Conservation (phyloP, 2,888 invertebrate species). For the Nomada ferruginata region DNA sequence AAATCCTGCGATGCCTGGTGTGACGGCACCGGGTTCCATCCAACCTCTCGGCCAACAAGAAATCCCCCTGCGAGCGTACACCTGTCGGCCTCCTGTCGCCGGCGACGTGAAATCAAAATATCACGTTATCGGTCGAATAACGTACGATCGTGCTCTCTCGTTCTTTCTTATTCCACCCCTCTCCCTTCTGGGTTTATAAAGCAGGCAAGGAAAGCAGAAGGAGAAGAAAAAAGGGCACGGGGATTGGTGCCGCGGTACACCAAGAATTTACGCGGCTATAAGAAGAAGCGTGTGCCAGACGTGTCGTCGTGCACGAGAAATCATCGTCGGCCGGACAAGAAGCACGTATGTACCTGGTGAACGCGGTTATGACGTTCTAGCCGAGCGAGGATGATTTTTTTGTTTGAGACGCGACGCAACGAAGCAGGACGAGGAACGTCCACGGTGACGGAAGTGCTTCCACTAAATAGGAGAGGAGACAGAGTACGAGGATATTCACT, state of each 20-base stretch:
- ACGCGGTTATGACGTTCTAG: slow-evolving; percentile 69
- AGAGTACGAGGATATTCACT: slow-evolving; percentile 59
- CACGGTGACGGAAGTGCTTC: slow-evolving; percentile 68
- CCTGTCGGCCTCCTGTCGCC: slow-evolving; percentile 51
- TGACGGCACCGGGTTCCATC: background rate
- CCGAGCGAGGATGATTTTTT: slow-evolving; percentile 69
- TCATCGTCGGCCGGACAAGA: slow-evolving; percentile 49
- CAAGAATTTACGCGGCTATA: slow-evolving; percentile 44
- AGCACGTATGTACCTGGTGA: slow-evolving; percentile 36
- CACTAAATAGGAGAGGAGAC: slow-evolving; percentile 34
- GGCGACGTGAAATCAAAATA: slow-evolving; percentile 44
- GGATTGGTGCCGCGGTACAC: slow-evolving; percentile 16
- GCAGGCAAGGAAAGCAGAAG: background rate
- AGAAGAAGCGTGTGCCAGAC: slow-evolving; percentile 53
- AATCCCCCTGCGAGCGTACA: slow-evolving; percentile 27
- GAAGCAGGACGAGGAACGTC: slow-evolving; percentile 67
- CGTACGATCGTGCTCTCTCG: slow-evolving; percentile 4
- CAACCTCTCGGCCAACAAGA: slow-evolving; percentile 19
- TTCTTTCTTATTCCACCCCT: background rate
- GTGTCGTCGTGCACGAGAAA: slow-evolving; percentile 46
- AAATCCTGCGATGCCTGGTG: slow-evolving; percentile 25
- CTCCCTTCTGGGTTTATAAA: background rate
- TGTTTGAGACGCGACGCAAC: slow-evolving; percentile 33
- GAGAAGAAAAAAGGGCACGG: background rate
- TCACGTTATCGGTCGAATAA: slow-evolving; percentile 47